These are phyloP conservation scores for Eretmocerus hayati DNA, from an alignment of 2,888 invertebrate genomes.

Conservation along the genomic window DNA sequence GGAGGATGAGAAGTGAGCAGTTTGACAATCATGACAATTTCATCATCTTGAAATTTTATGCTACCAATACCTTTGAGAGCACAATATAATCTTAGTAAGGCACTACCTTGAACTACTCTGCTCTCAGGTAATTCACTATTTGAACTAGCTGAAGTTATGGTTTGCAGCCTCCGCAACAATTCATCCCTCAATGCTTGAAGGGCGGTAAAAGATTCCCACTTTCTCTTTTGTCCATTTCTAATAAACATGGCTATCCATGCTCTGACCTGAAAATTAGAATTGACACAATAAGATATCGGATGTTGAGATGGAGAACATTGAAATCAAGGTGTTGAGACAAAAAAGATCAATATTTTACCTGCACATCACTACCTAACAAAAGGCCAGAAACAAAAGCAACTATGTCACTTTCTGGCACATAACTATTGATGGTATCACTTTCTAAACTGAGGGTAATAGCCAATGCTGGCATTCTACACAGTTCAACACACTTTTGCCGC, in stretches of 20 bases:
- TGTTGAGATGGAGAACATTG: neutral
- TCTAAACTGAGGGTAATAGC: constrained; percentile 76
- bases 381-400: constrained; percentile 85
- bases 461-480: constrained; percentile 83
- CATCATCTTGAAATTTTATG: constrained; percentile 89
- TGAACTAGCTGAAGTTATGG: constrained; percentile 57
- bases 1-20: constrained; percentile 83
- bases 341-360: constrained; percentile 34
- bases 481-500: constrained; percentile 80
- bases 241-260: constrained; percentile 92
- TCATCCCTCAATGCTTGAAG: constrained; percentile 69
- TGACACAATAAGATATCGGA: neutral
- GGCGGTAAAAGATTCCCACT: constrained; percentile 68
- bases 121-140: constrained; percentile 57
- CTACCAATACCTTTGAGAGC: constrained; percentile 88
- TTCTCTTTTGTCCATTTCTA: constrained; percentile 77
- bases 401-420: constrained; percentile 49
- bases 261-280: constrained; percentile 50
- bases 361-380: constrained; percentile 82
- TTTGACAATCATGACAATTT: constrained; percentile 74
- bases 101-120: constrained; percentile 79
- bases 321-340: neutral
- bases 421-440: constrained; percentile 43
- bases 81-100: constrained; percentile 81
- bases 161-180: constrained; percentile 63